A percentile compares a stretch with the other conserved stretches of the same genome.
phyloP scores from a whole-genome alignment of 2,113 vertebrate species.

The Campylorhamphus procurvoides region DNA sequence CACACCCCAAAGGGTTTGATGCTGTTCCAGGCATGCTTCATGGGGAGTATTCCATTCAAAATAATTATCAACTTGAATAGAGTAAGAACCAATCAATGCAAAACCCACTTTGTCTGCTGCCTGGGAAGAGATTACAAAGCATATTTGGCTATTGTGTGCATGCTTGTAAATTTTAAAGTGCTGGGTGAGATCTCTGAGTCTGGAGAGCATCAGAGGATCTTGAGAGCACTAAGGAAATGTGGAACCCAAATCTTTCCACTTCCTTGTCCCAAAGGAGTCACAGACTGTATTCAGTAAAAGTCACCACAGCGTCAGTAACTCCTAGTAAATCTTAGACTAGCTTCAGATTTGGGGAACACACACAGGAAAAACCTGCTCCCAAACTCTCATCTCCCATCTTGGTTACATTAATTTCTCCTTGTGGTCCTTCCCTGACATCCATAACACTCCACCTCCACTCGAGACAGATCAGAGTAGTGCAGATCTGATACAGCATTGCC shows the following conservation, averaged over 20 bases:
- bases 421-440: not conserved
- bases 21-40: conserved; percentile 49
- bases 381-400: not conserved
- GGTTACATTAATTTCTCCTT: conserved; percentile 10
- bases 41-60: conserved; percentile 62
- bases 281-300: not conserved
- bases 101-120: conserved; percentile 7
- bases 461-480: not conserved
- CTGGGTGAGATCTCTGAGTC: conserved; percentile 16
- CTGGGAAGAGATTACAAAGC: conserved; percentile 49
- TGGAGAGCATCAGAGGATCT: conserved; percentile 24
- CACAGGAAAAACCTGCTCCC: conserved; percentile 33
- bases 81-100: conserved; percentile 42
- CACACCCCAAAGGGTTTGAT: conserved; percentile 43
- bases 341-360: conserved; percentile 3
- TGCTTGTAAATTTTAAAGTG: conserved; percentile 15
- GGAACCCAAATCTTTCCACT: conserved; percentile 24
- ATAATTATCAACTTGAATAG: conserved; percentile 54
- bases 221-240: not conserved
- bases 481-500: not conserved
- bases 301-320: conserved; percentile 9
- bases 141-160: conserved; percentile 44
- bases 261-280: not conserved
- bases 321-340: not conserved
- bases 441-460: not conserved